These are phyloP conservation scores for Reticulitermes speratus DNA, from an alignment of 1,140 invertebrate genomes.

Conservation along the genomic window DNA sequence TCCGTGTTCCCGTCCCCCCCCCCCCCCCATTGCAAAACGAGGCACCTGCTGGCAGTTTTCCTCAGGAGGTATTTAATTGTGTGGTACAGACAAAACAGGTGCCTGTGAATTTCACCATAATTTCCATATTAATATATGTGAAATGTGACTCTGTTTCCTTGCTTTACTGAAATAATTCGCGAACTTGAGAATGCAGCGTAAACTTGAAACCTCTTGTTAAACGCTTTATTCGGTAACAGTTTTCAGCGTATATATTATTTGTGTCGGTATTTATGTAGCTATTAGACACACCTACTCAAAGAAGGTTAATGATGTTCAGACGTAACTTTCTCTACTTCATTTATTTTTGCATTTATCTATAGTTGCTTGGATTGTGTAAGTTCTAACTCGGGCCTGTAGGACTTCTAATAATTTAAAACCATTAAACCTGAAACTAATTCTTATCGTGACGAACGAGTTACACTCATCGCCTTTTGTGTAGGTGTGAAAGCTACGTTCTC, in stretches of 20 bases:
- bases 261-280: not conserved
- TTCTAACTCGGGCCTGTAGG: too few relatives aligned
- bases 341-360: too few relatives aligned
- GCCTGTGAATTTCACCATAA: not conserved
- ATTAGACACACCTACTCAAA: too few relatives aligned
- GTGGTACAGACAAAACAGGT: not conserved
- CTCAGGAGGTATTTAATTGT: not conserved
- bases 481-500: too few relatives aligned
- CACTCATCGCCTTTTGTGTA: too few relatives aligned
- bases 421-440: too few relatives aligned
- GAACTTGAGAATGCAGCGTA: not conserved
- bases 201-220: not conserved
- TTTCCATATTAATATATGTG: not conserved
- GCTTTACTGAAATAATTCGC: not conserved
- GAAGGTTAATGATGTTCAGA: not conserved
- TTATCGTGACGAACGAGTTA: too few relatives aligned
- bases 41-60: not conserved
- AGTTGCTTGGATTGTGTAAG: too few relatives aligned
- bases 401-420: too few relatives aligned
- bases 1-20: not conserved
- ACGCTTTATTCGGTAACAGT: not conserved
- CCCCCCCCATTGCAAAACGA: not conserved
- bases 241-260: not conserved
- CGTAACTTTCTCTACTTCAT: not conserved
- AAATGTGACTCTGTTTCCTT: not conserved